Evolutionary conservation across 2,888 invertebrate genomes (phyloP).

Genomic region (Loripinus fragilis): DNA sequence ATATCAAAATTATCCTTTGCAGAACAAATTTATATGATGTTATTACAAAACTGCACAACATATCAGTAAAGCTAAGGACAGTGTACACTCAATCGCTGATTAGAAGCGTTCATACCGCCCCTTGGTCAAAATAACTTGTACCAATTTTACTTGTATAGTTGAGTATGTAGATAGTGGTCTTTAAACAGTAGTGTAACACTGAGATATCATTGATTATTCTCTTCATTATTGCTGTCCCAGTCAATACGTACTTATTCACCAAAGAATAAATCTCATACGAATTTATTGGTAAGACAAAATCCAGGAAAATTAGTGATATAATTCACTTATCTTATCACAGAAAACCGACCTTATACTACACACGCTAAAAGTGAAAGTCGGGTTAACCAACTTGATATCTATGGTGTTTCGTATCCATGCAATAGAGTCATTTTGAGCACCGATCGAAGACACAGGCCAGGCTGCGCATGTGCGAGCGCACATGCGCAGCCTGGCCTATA

Average conservation of each 20-base stretch:
- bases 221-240: neutral
- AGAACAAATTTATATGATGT: neutral
- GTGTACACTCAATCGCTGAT: constrained; percentile 12
- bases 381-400: too few relatives aligned
- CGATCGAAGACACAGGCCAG: too few relatives aligned
- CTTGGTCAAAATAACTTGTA: constrained; percentile 10
- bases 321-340: too few relatives aligned
- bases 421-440: too few relatives aligned
- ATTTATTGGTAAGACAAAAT: neutral
- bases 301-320: neutral
- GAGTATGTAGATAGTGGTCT: neutral
- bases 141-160: neutral
- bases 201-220: constrained; percentile 8
- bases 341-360: too few relatives aligned
- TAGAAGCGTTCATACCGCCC: constrained; percentile 7
- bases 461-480: too few relatives aligned
- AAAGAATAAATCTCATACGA: neutral
- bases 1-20: constrained; percentile 20
- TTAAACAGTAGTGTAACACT: neutral
- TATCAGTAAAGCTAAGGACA: constrained; percentile 10
- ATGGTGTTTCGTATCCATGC: too few relatives aligned
- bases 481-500: too few relatives aligned
- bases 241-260: neutral
- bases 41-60: constrained; percentile 8
- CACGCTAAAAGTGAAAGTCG: too few relatives aligned